A percentile compares a stretch with the other conserved stretches of the same genome.
Conservation (phyloP, 2,113 vertebrate genomes). For the Pomatorhinus ruficollis region DNA sequence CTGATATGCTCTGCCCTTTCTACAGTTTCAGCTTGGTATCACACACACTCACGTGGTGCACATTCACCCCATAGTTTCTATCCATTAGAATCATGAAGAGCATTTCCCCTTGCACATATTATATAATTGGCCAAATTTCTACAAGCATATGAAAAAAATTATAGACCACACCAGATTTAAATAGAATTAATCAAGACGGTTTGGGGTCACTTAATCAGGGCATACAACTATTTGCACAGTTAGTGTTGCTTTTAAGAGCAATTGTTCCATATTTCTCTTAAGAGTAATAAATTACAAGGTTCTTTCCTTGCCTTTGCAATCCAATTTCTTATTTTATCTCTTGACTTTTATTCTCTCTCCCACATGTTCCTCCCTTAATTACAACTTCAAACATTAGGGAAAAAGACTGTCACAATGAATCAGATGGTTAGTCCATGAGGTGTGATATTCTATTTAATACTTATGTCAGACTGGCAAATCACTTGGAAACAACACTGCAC, state of each 20-base stretch:
- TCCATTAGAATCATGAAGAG: not conserved
- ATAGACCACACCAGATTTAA: not conserved
- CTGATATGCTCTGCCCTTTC: not conserved
- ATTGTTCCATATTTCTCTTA: not conserved
- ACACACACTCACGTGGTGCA: not conserved
- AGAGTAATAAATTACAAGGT: conserved; percentile 4
- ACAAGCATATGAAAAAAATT: not conserved
- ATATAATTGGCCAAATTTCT: not conserved
- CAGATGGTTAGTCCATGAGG: conserved; percentile 14
- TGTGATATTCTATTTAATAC: not conserved
- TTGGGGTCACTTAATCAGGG: not conserved
- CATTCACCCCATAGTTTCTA: not conserved
- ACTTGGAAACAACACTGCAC: not conserved
- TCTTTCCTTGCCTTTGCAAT: not conserved
- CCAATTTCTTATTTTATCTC: conserved; percentile 30
- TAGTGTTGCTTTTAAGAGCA: not conserved
- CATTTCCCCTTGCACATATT: not conserved
- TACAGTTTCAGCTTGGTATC: not conserved
- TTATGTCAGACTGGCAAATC: conserved; percentile 1
- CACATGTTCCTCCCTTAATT: conserved; percentile 31
- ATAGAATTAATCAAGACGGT: not conserved
- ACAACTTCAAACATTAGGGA: not conserved
- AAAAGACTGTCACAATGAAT: conserved; percentile 16
- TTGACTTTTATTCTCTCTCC: conserved; percentile 34
- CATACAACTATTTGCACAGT: not conserved